Conservation (phyloP, 1,140 invertebrate species). For the Chymomyza costata region DNA sequence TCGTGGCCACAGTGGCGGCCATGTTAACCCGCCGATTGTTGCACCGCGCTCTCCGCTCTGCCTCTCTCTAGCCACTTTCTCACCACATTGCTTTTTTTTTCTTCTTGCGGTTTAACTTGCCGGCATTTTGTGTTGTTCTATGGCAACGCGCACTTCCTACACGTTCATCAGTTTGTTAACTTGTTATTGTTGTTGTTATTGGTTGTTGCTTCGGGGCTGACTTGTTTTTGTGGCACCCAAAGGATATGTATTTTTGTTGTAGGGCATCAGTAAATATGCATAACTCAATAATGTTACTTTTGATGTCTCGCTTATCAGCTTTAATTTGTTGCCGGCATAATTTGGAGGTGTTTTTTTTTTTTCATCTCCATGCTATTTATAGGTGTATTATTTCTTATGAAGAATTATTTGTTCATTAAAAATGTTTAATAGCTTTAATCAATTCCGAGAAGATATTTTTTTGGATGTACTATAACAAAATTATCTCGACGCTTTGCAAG, state of each 20-base stretch:
- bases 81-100: conserved; percentile 17
- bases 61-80: conserved; percentile 20
- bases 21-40: conserved; percentile 36
- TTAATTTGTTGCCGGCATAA: conserved; percentile 1
- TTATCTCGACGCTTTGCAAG: too few species aligned
- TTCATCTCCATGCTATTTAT: too few species aligned
- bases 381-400: too few species aligned
- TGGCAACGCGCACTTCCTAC: conserved; percentile 29
- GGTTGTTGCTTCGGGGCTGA: conserved; percentile 27
- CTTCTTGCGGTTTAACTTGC: conserved; percentile 59
- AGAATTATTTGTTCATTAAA: too few species aligned
- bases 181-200: conserved; percentile 15
- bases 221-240: conserved; percentile 50
- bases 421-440: too few species aligned
- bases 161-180: conserved; percentile 44
- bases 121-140: conserved; percentile 58
- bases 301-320: not conserved
- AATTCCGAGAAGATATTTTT: too few species aligned
- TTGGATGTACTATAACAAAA: too few species aligned
- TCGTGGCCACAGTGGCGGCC: conserved; percentile 32
- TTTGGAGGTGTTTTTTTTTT: not conserved
- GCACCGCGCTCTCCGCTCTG: too few species aligned
- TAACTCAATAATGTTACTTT: conserved; percentile 1
- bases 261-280: too few species aligned
- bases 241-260: conserved; percentile 17